These are phyloP conservation scores for Agrilus planipennis DNA, from an alignment of 1,140 invertebrate genomes.

Conservation along the genomic window DNA sequence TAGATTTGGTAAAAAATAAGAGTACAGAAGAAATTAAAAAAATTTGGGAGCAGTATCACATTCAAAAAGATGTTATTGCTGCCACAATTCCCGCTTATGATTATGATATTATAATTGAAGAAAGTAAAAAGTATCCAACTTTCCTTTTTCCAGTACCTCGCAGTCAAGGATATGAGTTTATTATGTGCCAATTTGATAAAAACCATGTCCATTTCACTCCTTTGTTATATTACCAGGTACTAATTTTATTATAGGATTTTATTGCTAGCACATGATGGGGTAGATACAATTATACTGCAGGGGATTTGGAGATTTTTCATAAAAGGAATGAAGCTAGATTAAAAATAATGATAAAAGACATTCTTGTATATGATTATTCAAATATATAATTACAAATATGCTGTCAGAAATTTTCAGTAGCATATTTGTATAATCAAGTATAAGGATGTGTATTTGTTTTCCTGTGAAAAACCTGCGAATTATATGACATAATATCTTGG, in stretches of 20 bases:
- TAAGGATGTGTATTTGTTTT: too few species aligned
- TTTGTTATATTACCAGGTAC: slow-evolving; percentile 70
- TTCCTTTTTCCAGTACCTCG: slow-evolving; percentile 77
- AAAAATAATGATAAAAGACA: too few species aligned
- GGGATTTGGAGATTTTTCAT: too few species aligned
- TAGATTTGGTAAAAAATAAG: slow-evolving; percentile 64
- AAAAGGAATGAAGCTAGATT: too few species aligned
- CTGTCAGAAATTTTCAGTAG: too few species aligned
- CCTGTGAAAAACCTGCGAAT: too few species aligned
- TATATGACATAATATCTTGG: too few species aligned
- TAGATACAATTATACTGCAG: too few species aligned
- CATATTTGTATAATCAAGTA: too few species aligned
- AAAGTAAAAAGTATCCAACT: slow-evolving; percentile 47
- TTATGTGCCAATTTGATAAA: slow-evolving; percentile 63
- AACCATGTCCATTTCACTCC: slow-evolving; percentile 79
- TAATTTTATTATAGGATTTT: not conserved
- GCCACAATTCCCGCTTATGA: slow-evolving; percentile 51
- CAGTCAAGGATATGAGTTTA: slow-evolving; percentile 78
- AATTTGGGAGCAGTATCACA: slow-evolving; percentile 75
- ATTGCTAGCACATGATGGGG: too few species aligned
- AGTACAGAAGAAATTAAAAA: slow-evolving; percentile 56
- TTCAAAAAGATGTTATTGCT: slow-evolving; percentile 59
- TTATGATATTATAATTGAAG: slow-evolving; percentile 46
- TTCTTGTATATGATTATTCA: too few species aligned
- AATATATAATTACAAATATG: too few species aligned